These are phyloP conservation scores for Archaeoteleia sp. DNA, from an alignment of 2,888 invertebrate genomes.

Conservation along the genomic window DNA sequence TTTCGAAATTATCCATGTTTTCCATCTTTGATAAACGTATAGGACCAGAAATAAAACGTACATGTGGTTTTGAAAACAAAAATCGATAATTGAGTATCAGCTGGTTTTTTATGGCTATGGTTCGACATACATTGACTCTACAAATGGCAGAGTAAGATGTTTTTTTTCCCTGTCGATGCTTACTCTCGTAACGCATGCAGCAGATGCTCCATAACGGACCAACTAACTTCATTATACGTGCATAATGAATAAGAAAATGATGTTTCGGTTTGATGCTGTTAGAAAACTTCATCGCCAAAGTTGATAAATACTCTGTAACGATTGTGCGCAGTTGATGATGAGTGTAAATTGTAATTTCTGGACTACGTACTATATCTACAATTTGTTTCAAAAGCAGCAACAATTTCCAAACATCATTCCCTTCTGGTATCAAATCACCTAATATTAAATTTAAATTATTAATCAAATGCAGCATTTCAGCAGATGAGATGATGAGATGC, in stretches of 20 bases:
- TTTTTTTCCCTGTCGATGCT: constrained; percentile 39
- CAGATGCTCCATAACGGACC: constrained; percentile 39
- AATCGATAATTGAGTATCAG: constrained; percentile 13
- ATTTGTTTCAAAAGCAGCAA: constrained; percentile 44
- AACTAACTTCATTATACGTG: constrained; percentile 26
- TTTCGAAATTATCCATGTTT: no score
- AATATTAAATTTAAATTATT: constrained; percentile 46
- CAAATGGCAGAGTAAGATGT: constrained; percentile 30
- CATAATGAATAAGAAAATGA: constrained; percentile 49
- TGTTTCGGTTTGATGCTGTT: constrained; percentile 47
- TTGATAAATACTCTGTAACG: constrained; percentile 40
- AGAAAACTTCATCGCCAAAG: constrained; percentile 21
- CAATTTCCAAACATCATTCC: constrained; percentile 44
- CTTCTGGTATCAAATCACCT: constrained; percentile 40
- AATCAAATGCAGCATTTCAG: constrained; percentile 50
- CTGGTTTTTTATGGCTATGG: constrained; percentile 32
- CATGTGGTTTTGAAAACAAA: no score
- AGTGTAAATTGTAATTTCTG: constrained; percentile 20
- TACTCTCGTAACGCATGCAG: constrained; percentile 45
- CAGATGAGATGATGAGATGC: no score
- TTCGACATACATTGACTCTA: constrained; percentile 27
- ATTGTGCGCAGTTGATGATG: constrained; percentile 12
- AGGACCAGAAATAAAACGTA: no score
- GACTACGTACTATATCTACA: constrained; percentile 33
- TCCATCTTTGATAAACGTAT: no score